Evolutionary conservation across 2,888 invertebrate genomes (phyloP).

Genomic region (Mylabris sibirica): DNA sequence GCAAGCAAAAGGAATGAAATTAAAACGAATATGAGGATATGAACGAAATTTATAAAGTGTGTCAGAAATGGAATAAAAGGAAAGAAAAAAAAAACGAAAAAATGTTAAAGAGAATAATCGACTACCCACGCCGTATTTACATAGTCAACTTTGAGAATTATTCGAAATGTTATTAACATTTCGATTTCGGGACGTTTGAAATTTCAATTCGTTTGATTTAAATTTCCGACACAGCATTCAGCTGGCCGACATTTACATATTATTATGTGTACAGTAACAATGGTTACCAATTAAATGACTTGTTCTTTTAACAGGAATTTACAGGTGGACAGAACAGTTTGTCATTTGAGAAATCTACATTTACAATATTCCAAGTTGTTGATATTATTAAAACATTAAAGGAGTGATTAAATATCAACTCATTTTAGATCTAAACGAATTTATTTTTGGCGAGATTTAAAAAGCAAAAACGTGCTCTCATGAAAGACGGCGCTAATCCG

Average conservation of each 20-base stretch:
- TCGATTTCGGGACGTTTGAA: constrained; percentile 13
- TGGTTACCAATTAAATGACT: constrained; percentile 7
- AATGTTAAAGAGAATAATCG: background rate
- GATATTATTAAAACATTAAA: too few species aligned
- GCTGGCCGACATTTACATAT: constrained; percentile 7
- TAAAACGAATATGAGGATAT: background rate
- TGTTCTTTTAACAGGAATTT: background rate
- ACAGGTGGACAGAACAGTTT: background rate
- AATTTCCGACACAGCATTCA: constrained; percentile 8
- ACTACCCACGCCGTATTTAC: constrained; percentile 5
- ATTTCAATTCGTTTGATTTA: constrained; percentile 13
- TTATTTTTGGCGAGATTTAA: too few species aligned
- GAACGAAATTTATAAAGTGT: constrained; percentile 11
- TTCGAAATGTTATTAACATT: constrained; percentile 2
- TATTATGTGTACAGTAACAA: background rate
- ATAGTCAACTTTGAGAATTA: background rate
- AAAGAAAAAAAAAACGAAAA: too few species aligned
- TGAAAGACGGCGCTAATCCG: too few species aligned
- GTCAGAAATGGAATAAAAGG: background rate
- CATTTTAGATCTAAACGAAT: too few species aligned
- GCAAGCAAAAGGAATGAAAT: background rate
- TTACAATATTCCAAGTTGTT: too few species aligned
- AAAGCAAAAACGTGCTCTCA: too few species aligned
- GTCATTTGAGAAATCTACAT: background rate
- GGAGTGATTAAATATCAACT: too few species aligned